Percentiles rank a stretch among this genome's conserved stretches.
phyloP scores from a whole-genome alignment of 2,888 invertebrate species.

The Deilephila elpenor region DNA sequence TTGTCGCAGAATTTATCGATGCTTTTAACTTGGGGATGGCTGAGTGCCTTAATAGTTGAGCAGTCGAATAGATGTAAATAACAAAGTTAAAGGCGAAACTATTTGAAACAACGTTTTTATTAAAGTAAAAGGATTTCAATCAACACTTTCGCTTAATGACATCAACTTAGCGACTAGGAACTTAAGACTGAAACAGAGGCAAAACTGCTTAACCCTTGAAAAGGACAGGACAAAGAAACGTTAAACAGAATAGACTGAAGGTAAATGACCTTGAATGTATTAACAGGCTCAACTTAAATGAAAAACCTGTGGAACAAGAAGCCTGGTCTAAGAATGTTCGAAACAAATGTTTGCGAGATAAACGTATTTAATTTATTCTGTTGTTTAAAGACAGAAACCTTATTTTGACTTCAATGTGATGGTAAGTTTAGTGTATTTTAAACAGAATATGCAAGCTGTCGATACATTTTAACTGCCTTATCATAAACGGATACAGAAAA shows the following conservation, averaged over 20 bases:
- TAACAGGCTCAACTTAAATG: no score
- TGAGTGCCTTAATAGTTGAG: neutral
- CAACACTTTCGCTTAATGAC: neutral
- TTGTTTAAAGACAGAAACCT: no score
- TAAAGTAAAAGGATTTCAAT: neutral
- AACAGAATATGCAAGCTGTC: no score
- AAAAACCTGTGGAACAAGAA: no score
- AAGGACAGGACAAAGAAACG: neutral
- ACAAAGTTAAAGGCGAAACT: neutral
- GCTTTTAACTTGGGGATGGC: slow-evolving; percentile 6
- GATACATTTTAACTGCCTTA: no score
- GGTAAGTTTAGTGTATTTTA: no score
- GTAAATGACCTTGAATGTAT: no score
- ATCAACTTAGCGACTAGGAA: slow-evolving; percentile 3
- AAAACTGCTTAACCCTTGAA: neutral
- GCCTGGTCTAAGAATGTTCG: no score
- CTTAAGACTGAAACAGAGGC: neutral
- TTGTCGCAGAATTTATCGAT: slow-evolving; percentile 20
- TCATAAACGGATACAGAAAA: no score
- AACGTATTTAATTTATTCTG: no score
- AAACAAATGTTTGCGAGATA: no score
- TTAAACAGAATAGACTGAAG: neutral
- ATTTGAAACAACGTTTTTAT: slow-evolving; percentile 4
- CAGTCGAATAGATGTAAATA: neutral
- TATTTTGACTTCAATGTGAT: no score